phyloP scores from a whole-genome alignment of 1,140 invertebrate genomes.

The Ylistrum balloti region DNA sequence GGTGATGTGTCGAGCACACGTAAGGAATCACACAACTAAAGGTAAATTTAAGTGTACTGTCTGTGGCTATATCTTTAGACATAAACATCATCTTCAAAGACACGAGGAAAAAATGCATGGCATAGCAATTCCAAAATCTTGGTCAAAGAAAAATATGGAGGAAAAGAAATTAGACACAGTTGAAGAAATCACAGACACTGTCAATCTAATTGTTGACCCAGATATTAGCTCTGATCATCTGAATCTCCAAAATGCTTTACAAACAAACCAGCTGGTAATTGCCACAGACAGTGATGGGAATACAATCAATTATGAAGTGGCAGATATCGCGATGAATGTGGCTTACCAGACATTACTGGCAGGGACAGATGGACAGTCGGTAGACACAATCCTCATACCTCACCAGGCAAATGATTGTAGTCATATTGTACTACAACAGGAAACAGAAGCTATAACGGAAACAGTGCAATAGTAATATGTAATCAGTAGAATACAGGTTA shows the following conservation, averaged over 20 bases:
- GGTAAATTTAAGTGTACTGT: conserved; percentile 74
- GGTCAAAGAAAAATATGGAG: conserved; percentile 48
- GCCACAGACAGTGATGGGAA: conserved; percentile 72
- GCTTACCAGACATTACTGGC: conserved; percentile 68
- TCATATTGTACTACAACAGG: conserved; percentile 6
- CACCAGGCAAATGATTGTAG: conserved; percentile 45
- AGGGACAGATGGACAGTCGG: conserved; percentile 47
- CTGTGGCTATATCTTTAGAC: conserved; percentile 78
- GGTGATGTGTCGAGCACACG: conserved; percentile 78
- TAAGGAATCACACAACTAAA: conserved; percentile 72
- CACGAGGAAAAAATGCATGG: conserved; percentile 76
- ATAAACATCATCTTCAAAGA: conserved; percentile 80
- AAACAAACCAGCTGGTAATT: conserved; percentile 73
- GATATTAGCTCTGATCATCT: conserved; percentile 67
- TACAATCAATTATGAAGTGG: conserved; percentile 72
- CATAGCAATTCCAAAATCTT: conserved; percentile 57
- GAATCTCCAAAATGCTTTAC: conserved; percentile 66
- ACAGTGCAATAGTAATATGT: conserved; percentile 21
- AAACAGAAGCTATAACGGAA: conserved; percentile 32
- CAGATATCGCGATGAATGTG: conserved; percentile 72
- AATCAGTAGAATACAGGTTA: too few relatives aligned
- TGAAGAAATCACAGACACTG: conserved; percentile 57
- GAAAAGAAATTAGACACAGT: conserved; percentile 48
- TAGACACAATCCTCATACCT: conserved; percentile 41
- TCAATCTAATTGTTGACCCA: conserved; percentile 68